Base-by-base conservation (phyloP, 2,797 vertebrate species). In the Spinus pinus region DNA sequence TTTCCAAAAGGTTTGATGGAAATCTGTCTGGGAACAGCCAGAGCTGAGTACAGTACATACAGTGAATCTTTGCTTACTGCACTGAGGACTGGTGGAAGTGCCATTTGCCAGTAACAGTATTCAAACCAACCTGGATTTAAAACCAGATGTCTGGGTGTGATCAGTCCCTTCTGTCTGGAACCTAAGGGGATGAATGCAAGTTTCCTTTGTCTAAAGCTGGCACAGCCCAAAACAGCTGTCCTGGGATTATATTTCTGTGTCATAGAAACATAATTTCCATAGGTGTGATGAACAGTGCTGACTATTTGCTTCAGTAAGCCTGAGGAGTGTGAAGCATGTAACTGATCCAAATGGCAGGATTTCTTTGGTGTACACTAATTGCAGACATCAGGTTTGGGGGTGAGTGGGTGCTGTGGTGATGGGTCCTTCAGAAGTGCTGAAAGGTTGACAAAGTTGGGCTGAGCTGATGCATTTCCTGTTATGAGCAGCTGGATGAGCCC, bases 401-500 rank as follows among this genome's bases (percentile, higher is more conserved):
- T 73, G 69, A 14, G 44, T 75, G 39, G 35, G 13, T 56, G 20
- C 67, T 50, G 30, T 50, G 70, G n/a, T 79, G 85, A 57, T 46
- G 66, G 88, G 67, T 56, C 90, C 81, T 79, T 89, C 75, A 58
- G 88, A 93, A 92, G 53, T 91, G 77, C 74, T 93, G 87, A 95
- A 72, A 88, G 78, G 67, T 10, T 65, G 69, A 88, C 90, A 78
- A 94, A 93, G 94, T 88, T 91, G 54, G 81, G 64, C 58, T 79
- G 65, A 88, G 71, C 60, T 85, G 91, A 93, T 87, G 72, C 86
- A 81, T 94, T 95, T 90, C 56, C 46, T 88, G 93, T 95, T 97
- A 95, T 28, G 91, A 94, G 95, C 84, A 94, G 94, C 93, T 95
- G 75, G 91, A 90, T 97, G 94, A 97, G 92, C 94, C 90, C 89